These are phyloP conservation scores for Chouioia cunea DNA, from an alignment of 2,888 invertebrate genomes.

Conservation along the genomic window DNA sequence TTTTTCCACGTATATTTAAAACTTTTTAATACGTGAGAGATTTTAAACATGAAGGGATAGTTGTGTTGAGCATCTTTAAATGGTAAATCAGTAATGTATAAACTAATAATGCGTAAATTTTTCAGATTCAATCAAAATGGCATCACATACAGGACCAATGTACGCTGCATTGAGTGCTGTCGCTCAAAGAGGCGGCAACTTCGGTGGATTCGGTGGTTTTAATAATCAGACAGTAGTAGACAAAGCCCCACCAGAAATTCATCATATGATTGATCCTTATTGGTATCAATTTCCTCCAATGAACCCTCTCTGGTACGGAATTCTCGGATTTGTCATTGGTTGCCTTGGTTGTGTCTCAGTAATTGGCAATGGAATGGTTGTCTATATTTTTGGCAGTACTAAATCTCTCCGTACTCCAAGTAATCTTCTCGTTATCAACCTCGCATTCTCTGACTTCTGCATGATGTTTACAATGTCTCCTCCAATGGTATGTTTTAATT, in stretches of 20 bases:
- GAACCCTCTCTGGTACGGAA: conserved; percentile 89
- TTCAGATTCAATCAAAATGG: conserved; percentile 49
- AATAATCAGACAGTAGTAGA: conserved; percentile 88
- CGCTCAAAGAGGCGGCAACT: conserved; percentile 58
- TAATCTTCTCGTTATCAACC: conserved; percentile 90
- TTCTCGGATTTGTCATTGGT: conserved; percentile 84
- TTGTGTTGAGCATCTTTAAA: too few relatives aligned
- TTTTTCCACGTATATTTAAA: too few relatives aligned
- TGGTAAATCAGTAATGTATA: too few relatives aligned
- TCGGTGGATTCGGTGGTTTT: conserved; percentile 78
- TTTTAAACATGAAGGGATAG: too few relatives aligned
- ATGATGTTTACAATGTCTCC: conserved; percentile 90
- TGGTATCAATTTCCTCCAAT: conserved; percentile 92
- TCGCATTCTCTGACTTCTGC: conserved; percentile 90
- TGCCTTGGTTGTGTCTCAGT: conserved; percentile 79
- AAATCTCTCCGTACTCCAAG: conserved; percentile 88
- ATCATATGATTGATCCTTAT: conserved; percentile 81
- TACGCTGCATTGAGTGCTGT: conserved; percentile 67
- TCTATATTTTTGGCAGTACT: conserved; percentile 82
- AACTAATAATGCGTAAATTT: too few relatives aligned
- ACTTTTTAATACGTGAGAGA: too few relatives aligned
- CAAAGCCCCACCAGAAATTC: conserved; percentile 79
- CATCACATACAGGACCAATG: conserved; percentile 70
- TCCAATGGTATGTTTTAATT: conserved; percentile 73
- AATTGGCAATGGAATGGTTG: conserved; percentile 79